A percentile compares a stretch with the other conserved stretches of the same genome.
Evolutionary conservation across 1,140 invertebrate species (phyloP).

Genomic region (Ceratina japonica): DNA sequence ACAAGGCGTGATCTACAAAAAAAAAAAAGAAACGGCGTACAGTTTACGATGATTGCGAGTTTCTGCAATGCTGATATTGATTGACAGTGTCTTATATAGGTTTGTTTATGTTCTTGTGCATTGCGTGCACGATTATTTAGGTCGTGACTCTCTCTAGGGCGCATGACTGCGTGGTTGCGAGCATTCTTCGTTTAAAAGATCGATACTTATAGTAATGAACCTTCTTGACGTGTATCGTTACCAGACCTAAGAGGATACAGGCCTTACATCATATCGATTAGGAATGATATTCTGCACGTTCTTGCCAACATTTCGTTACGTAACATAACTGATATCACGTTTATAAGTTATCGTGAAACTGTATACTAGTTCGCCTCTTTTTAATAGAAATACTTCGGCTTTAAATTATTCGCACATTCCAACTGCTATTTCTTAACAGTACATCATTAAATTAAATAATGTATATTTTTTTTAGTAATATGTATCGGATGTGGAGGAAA

Average conservation of each 20-base stretch:
- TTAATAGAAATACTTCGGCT: background rate
- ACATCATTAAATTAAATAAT: too few species aligned
- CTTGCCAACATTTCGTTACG: background rate
- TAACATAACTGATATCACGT: background rate
- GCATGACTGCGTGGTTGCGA: constrained; percentile 27
- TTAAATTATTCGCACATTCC: too few species aligned
- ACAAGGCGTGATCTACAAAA: constrained; percentile 89
- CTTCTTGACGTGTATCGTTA: background rate
- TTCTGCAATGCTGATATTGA: background rate
- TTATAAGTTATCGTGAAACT: background rate
- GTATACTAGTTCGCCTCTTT: background rate
- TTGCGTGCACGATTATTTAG: constrained; percentile 39
- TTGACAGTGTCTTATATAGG: background rate
- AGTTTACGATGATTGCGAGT: background rate
- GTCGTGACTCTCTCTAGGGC: constrained; percentile 26
- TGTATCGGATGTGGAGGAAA: too few species aligned
- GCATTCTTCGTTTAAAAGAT: constrained; percentile 35
- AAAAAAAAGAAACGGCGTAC: constrained; percentile 74
- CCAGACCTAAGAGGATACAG: background rate
- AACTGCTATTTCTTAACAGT: too few species aligned
- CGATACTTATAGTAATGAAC: constrained; percentile 28
- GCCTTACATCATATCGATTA: constrained; percentile 1
- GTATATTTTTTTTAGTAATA: too few species aligned
- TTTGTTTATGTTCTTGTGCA: constrained; percentile 29
- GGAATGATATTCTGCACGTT: background rate